Base-by-base conservation (phyloP, 2,888 invertebrate genomes). In the Lydus trimaculatus region DNA sequence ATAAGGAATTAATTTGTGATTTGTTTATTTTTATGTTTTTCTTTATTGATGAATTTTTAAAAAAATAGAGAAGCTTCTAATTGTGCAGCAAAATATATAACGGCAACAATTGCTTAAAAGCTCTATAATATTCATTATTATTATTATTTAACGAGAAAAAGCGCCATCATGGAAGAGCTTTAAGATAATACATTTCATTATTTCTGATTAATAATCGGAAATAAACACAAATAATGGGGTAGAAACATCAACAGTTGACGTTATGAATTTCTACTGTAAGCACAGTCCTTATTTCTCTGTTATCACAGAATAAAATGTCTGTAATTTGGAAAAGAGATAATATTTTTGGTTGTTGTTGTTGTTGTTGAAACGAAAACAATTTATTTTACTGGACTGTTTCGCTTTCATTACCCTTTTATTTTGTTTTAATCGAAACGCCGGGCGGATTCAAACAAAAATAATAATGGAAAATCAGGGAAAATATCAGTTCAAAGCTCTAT, bases 251-350 rank as follows among this genome's bases (percentile, higher is more conserved):
- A 43, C 17, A 15, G 13, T 36, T 33, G 64, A 64, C 65, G 65
- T 63, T 63, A 71, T 65, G 7, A 68, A 65, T 64, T 67, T 75
- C 80, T 79, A 78, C 77, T 75, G 73, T 78, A 80, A 80, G 81
- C 82, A 81, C 85, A 85, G 85, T 85, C 85, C 85, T 82, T 85
- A 78, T 83, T 84, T 85, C 85, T 85, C 85, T 84, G 84, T 31
- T 85, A 85, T 85, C 85, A 85, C 85, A 85, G 84, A 83, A 81
- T 78, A 79, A 25, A 56, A 56, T 76, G 82, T 85, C 84, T 84
- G 84, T 80, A 84, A 84, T 81, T 71, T 79, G 5, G 56, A 77
- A 75, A n/a, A n/a, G n/a, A n/a, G n/a, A n/a, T n/a, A n/a, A n/a
- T n/a, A n/a, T n/a, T n/a, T n/a, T n/a, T n/a, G n/a, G n/a, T n/a